Evolutionary conservation across 2,797 vertebrate genomes (phyloP).

Genomic region (Naso thynnoides): DNA sequence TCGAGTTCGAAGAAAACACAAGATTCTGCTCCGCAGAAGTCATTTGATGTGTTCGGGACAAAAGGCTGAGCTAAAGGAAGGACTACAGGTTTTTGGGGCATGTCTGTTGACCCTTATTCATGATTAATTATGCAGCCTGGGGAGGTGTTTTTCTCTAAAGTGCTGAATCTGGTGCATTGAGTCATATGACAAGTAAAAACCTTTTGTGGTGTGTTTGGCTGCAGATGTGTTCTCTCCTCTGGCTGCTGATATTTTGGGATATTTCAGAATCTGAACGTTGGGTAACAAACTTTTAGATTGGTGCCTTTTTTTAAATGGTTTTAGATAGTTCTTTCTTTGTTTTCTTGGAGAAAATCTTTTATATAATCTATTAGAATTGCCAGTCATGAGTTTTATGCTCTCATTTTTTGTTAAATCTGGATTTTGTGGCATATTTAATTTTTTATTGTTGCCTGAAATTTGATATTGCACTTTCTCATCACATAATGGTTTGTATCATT

Average conservation of each 20-base stretch:
- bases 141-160: neutral
- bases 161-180: neutral
- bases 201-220: neutral
- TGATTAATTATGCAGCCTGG: neutral
- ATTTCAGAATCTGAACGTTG: neutral
- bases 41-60: constrained; percentile 11
- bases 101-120: neutral
- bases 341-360: neutral
- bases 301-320: neutral
- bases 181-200: neutral
- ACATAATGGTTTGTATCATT: neutral
- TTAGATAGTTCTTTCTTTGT: neutral
- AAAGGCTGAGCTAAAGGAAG: neutral
- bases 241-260: neutral
- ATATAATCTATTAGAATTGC: neutral
- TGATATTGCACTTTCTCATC: neutral
- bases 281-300: neutral
- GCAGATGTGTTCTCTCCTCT: neutral
- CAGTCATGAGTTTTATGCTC: neutral
- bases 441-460: neutral
- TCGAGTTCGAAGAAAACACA: neutral
- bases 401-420: neutral
- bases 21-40: neutral
- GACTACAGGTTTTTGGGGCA: neutral
- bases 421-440: neutral